Evolutionary conservation across 2,113 vertebrate genomes (phyloP).

Genomic region (Ophthalmolycus amberensis): DNA sequence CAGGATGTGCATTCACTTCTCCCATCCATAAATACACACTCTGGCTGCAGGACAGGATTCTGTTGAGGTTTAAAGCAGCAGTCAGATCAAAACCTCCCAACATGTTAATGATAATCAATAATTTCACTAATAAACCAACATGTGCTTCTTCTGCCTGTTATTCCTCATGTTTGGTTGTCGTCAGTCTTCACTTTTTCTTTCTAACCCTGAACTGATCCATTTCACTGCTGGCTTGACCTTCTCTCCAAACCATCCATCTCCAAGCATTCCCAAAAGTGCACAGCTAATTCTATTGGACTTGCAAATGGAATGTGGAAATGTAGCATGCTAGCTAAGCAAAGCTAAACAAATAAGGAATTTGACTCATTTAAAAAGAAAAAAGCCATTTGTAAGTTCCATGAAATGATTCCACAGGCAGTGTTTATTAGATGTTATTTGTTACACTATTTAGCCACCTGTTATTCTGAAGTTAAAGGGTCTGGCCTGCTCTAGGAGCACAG

Average conservation of each 20-base stretch:
- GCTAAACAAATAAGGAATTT: neutral
- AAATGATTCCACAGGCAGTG: slow-evolving; percentile 46
- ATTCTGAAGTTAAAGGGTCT: slow-evolving; percentile 85
- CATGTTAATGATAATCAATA: neutral
- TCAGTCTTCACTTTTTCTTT: slow-evolving; percentile 19
- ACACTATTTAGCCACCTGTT: slow-evolving; percentile 87
- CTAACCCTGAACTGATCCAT: slow-evolving; percentile 23
- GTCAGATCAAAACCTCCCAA: slow-evolving; percentile 12
- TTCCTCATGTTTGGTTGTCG: neutral
- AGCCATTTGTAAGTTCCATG: slow-evolving; percentile 38
- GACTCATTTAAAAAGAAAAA: neutral
- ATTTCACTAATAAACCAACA: neutral
- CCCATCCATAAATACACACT: slow-evolving; percentile 15
- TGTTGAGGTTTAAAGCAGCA: neutral
- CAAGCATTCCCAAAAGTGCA: slow-evolving; percentile 3
- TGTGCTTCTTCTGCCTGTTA: neutral
- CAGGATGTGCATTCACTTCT: slow-evolving; percentile 5
- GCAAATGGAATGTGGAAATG: neutral
- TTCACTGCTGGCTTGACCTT: slow-evolving; percentile 5
- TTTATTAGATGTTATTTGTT: slow-evolving; percentile 23
- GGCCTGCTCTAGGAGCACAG: slow-evolving; percentile 71
- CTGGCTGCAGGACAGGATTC: slow-evolving; percentile 5
- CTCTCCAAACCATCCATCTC: slow-evolving; percentile 1
- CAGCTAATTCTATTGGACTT: slow-evolving; percentile 12
- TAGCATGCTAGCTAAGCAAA: neutral